Percentiles rank a stretch among this genome's conserved stretches.
phyloP scores from a whole-genome alignment of 2,113 vertebrate genomes.

The Stigmatopora nigra region DNA sequence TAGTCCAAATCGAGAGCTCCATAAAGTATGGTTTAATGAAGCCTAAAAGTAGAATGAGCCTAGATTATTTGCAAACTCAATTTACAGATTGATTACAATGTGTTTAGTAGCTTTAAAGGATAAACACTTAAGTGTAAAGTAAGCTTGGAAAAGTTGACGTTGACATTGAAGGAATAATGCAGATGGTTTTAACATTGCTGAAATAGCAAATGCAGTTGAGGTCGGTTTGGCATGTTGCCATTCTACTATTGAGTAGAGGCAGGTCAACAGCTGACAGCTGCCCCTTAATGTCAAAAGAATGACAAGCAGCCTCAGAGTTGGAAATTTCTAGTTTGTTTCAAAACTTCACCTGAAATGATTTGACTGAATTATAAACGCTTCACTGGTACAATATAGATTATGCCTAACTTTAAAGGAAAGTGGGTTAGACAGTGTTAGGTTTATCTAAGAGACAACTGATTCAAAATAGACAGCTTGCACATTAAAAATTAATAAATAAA shows the following conservation, averaged over 20 bases:
- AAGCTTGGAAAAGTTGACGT: not conserved
- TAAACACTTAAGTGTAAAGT: not conserved
- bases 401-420: not conserved
- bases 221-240: not conserved
- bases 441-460: not conserved
- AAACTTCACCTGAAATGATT: not conserved
- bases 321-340: not conserved
- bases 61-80: not conserved
- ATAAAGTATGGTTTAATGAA: not conserved
- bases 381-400: not conserved
- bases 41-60: too few relatives aligned
- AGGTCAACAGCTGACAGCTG: slow-evolving; percentile 17
- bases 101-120: not conserved
- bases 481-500: not conserved
- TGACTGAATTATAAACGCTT: not conserved
- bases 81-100: not conserved
- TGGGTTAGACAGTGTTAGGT: not conserved
- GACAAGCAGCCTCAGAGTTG: not conserved
- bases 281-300: slow-evolving; percentile 4
- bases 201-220: slow-evolving; percentile 5
- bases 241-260: slow-evolving; percentile 4
- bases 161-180: not conserved
- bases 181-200: not conserved
- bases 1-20: not conserved
- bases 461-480: not conserved